These are phyloP conservation scores for Clusia tigrina DNA, from an alignment of 2,888 invertebrate species.

Conservation along the genomic window DNA sequence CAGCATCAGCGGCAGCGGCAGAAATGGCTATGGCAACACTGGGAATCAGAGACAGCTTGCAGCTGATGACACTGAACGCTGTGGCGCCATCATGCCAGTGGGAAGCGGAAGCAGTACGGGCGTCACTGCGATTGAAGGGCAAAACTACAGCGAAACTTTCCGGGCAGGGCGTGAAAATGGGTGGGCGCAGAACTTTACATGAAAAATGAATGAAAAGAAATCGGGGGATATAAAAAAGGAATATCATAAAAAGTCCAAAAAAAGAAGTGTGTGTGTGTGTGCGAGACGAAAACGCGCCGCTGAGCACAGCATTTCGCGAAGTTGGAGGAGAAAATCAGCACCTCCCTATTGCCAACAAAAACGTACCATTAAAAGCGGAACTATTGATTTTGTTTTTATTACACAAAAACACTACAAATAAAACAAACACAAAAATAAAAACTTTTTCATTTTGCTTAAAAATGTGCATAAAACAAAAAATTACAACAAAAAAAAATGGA, in stretches of 20 bases:
- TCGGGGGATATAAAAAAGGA: not conserved
- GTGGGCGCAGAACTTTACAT: constrained; percentile 1
- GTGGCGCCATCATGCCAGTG: constrained; percentile 21
- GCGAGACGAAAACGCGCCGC: too few relatives aligned
- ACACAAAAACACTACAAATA: not conserved
- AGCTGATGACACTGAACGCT: constrained; percentile 28
- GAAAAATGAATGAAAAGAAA: not conserved
- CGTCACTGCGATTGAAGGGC: constrained; percentile 20
- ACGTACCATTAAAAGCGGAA: constrained; percentile 19
- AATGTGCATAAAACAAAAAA: not conserved
- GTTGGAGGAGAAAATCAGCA: not conserved
- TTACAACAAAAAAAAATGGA: not conserved
- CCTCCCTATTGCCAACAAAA: not conserved
- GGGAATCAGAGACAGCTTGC: constrained; percentile 18
- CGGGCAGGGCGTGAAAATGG: too few relatives aligned
- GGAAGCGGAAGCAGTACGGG: constrained; percentile 23
- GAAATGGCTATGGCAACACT: constrained; percentile 2
- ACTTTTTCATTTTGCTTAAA: constrained; percentile 15
- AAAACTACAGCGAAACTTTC: constrained; percentile 4
- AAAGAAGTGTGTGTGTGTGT: not conserved
- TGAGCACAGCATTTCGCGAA: not conserved
- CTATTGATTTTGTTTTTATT: constrained; percentile 23
- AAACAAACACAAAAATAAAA: not conserved
- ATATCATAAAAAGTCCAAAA: not conserved
- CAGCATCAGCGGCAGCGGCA: constrained; percentile 18